Conservation (phyloP, 2,113 vertebrate species). For the Cavia aperea region DNA sequence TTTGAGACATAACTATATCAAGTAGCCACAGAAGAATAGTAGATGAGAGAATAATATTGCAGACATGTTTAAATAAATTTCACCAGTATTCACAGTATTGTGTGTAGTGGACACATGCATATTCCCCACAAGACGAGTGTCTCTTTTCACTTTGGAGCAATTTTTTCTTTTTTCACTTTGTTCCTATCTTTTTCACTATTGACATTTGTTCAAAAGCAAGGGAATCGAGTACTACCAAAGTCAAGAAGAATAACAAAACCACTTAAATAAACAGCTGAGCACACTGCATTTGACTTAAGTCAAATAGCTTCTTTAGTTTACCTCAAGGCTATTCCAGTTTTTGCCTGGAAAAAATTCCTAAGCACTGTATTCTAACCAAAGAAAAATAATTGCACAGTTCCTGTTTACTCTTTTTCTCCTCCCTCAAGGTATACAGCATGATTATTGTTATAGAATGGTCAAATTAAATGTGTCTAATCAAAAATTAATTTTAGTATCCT, state of each 20-base stretch:
- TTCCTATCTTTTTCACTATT: background rate
- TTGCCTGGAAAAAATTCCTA: background rate
- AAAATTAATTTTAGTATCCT: conserved; percentile 28
- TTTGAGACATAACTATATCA: background rate
- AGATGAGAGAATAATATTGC: background rate
- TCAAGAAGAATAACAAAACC: background rate
- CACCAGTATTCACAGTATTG: background rate
- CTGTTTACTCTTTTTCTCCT: background rate
- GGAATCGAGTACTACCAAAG: background rate
- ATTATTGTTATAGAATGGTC: background rate
- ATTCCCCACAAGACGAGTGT: background rate
- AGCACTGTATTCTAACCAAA: background rate
- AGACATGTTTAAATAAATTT: background rate
- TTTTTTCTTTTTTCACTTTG: background rate
- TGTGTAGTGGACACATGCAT: background rate
- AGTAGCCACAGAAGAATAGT: conserved; percentile 21
- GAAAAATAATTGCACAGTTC: background rate
- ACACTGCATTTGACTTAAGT: background rate
- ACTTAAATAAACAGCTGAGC: background rate
- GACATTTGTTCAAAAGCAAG: background rate
- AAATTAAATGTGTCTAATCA: background rate
- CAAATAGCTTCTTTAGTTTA: background rate
- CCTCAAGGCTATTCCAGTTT: background rate
- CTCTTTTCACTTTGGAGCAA: background rate
- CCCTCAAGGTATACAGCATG: background rate